Evolutionary conservation across 2,888 invertebrate species (phyloP), one percentile per base, ranked within the genome.

Genomic region (Amiota minor): DNA sequence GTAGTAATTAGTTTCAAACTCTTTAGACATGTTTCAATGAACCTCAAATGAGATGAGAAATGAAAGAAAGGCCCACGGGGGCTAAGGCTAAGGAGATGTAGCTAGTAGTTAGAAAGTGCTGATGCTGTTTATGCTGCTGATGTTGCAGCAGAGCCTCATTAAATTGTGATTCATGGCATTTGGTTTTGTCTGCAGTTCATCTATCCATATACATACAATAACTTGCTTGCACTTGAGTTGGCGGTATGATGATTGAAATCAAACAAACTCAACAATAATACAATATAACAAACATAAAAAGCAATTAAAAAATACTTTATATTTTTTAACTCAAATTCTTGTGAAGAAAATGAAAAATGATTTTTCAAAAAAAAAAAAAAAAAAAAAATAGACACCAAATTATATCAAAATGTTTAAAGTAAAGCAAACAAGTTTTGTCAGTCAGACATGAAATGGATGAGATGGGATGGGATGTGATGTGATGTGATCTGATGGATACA

Each of bases 281-380:
- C n/a, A n/a, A n/a, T n/a, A n/a, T n/a, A 35, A 62, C 62, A 62
- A 62, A 62, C 62, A 62, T 62, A 6, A 35, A 59, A 14, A 23
- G 67, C 53, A 68, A 68, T 68, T 68, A 68, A 49, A 50, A 59
- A 18, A 59, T 20, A 59, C 20, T 3, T 49, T n/a, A 35, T 46
- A 65, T 16, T 23, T 20, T 18, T 47, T 20, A 68, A 68, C 53
- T 68, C n/a, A 53, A 68, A 68, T 68, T 68, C 67, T 68, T 68
- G 50, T 50, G 50, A 50, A 68, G 50, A 45, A 67, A 67, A 16
- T 53, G 46, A 68, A 68, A 68, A 68, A 47, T 12, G 55, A 35
- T 72, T 74, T 74, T n/a, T n/a, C n/a, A 75, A 72, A 74, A 76
- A 71, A 72, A 74, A 16, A 49, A 68, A 56, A 75, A 72, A 74